Conservation (phyloP, 2,797 vertebrate genomes). For the Botia almorhae region DNA sequence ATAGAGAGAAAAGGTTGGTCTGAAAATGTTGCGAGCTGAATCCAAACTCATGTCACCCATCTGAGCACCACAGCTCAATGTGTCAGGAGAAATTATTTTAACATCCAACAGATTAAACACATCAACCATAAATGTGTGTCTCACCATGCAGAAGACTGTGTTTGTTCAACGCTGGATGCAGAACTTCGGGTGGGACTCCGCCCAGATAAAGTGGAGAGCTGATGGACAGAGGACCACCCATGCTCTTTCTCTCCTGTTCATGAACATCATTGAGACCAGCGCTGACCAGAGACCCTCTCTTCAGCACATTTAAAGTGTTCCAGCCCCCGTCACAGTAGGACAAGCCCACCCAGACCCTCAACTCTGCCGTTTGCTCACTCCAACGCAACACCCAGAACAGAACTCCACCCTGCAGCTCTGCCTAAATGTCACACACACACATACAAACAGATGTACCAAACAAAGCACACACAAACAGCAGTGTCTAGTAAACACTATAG, state of each 20-base stretch:
- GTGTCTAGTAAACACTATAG: too few relatives aligned
- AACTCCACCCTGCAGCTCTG: conserved; percentile 84
- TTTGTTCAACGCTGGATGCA: conserved; percentile 69
- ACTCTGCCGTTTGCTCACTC: conserved; percentile 71
- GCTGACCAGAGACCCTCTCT: conserved; percentile 74
- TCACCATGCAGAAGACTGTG: conserved; percentile 84
- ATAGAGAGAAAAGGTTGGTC: neutral
- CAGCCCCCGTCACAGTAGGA: conserved; percentile 89
- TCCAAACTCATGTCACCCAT: neutral
- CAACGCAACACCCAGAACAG: conserved; percentile 80
- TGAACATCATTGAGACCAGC: conserved; percentile 77
- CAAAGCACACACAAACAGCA: conserved; percentile 11
- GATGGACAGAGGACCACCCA: conserved; percentile 70
- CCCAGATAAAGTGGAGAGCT: conserved; percentile 85
- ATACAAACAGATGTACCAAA: conserved; percentile 8
- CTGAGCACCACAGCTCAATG: neutral
- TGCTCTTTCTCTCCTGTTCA: conserved; percentile 65
- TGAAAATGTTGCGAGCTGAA: neutral
- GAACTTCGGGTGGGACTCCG: conserved; percentile 80
- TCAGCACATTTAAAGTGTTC: conserved; percentile 81
- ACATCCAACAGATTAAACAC: neutral
- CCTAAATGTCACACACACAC: conserved; percentile 69
- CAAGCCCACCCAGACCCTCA: conserved; percentile 85
- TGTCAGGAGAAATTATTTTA: neutral
- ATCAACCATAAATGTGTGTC: conserved; percentile 11